Evolutionary conservation across 2,888 invertebrate species (phyloP).

Genomic region (Drosophila fulvimacula): DNA sequence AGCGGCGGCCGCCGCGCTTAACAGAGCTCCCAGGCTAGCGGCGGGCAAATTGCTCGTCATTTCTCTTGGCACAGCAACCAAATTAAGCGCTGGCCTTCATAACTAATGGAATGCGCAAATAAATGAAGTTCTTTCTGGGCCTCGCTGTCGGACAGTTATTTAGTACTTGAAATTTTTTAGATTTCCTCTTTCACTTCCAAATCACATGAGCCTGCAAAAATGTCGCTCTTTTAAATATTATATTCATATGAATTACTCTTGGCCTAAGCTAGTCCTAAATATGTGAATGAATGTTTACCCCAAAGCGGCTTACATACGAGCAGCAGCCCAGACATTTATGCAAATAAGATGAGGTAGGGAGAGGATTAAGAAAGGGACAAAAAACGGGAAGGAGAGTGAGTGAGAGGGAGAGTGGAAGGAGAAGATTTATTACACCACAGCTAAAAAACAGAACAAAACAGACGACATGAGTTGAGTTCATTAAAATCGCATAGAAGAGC

Average conservation of each 20-base stretch:
- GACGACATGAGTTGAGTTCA: not conserved
- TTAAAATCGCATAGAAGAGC: slow-evolving; percentile 3
- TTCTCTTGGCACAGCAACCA: slow-evolving; percentile 32
- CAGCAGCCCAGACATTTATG: not conserved
- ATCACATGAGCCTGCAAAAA: not conserved
- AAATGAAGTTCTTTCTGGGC: slow-evolving; percentile 1
- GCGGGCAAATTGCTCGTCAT: slow-evolving; percentile 44
- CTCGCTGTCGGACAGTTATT: slow-evolving; percentile 3
- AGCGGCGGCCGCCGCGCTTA: not conserved
- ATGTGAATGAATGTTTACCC: slow-evolving; percentile 1
- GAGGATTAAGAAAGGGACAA: not conserved
- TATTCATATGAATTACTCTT: slow-evolving; percentile 3
- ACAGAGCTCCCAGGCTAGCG: slow-evolving; percentile 26
- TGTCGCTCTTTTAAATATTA: not conserved
- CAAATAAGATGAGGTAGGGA: not conserved
- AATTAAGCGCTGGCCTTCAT: slow-evolving; percentile 25
- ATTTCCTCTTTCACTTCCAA: not conserved
- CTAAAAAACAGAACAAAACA: not conserved
- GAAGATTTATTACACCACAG: slow-evolving; percentile 2
- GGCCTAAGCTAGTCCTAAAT: slow-evolving; percentile 2
- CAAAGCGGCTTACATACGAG: slow-evolving; percentile 8
- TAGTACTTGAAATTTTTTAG: slow-evolving; percentile 3
- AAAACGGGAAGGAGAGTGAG: not conserved
- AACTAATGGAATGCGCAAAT: slow-evolving; percentile 21
- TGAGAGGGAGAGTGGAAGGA: not conserved